phyloP scores from a whole-genome alignment of 2,888 invertebrate species.

The Drosophila ezoana region DNA sequence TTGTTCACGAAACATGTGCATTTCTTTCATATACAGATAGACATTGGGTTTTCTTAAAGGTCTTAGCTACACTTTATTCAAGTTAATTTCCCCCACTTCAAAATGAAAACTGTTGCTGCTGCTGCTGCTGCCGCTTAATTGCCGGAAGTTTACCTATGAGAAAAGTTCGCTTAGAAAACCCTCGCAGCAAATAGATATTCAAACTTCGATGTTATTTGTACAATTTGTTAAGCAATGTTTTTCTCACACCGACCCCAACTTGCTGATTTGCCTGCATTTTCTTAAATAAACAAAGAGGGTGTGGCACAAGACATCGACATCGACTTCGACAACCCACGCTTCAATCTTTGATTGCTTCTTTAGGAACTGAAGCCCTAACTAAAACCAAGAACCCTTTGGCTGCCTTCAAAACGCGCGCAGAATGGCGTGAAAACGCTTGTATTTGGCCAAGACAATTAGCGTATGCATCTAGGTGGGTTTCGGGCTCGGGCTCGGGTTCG shows the following conservation, averaged over 20 bases:
- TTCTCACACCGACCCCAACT: constrained; percentile 73
- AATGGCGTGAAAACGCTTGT: constrained; percentile 80
- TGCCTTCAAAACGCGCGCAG: constrained; percentile 55
- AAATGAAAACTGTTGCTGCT: neutral
- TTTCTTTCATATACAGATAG: neutral
- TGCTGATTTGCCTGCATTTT: constrained; percentile 74
- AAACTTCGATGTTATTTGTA: constrained; percentile 46
- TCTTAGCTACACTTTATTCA: neutral
- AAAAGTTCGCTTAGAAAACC: constrained; percentile 51
- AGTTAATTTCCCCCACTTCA: neutral
- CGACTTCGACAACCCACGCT: constrained; percentile 53
- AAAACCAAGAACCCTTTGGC: constrained; percentile 11
- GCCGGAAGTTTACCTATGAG: constrained; percentile 63
- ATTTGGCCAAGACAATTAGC: constrained; percentile 75
- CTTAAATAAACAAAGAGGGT: constrained; percentile 76
- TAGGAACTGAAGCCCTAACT: constrained; percentile 29
- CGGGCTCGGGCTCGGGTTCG: constrained; percentile 14
- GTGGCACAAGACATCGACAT: constrained; percentile 48
- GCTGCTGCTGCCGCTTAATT: constrained; percentile 41
- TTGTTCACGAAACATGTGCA: constrained; percentile 14
- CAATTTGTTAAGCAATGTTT: constrained; percentile 63
- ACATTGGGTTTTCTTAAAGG: neutral
- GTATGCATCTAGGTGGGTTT: constrained; percentile 17
- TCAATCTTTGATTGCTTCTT: constrained; percentile 69
- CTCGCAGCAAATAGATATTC: neutral